These are phyloP conservation scores for Sebastes fasciatus DNA, from an alignment of 2,113 vertebrate genomes.

Conservation along the genomic window DNA sequence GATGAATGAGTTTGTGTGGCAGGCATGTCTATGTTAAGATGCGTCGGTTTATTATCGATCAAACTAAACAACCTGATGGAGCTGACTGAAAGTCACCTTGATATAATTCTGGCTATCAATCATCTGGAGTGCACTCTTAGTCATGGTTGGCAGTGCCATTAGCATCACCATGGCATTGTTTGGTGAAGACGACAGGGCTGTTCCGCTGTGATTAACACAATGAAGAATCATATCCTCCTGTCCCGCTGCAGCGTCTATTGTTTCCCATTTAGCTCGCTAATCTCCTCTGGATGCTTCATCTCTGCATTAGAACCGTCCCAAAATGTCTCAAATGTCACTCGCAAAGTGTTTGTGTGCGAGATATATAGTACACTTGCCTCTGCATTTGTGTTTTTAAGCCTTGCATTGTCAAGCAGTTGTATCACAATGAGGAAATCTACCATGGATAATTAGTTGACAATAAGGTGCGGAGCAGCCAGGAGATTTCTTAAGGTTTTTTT, in stretches of 20 bases:
- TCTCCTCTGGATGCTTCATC: conserved; percentile 72
- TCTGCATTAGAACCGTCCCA: conserved; percentile 62
- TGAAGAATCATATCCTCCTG: conserved; percentile 76
- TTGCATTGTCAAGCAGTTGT: conserved; percentile 63
- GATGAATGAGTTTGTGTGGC: conserved; percentile 75
- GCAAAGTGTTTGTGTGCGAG: conserved; percentile 57
- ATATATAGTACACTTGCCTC: conserved; percentile 38
- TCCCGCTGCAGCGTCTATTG: conserved; percentile 70
- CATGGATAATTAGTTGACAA: conserved; percentile 75
- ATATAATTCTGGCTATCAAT: conserved; percentile 85
- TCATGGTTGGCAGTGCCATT: conserved; percentile 84
- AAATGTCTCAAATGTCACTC: conserved; percentile 72
- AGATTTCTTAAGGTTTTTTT: conserved; percentile 63
- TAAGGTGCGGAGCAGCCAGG: conserved; percentile 65
- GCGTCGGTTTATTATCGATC: conserved; percentile 84
- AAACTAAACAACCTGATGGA: conserved; percentile 81
- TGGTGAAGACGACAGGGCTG: conserved; percentile 77
- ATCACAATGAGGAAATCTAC: conserved; percentile 79
- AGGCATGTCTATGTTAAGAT: conserved; percentile 71
- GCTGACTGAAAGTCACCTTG: conserved; percentile 86
- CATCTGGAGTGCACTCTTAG: conserved; percentile 75
- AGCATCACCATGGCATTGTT: conserved; percentile 82
- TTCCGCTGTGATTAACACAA: conserved; percentile 82
- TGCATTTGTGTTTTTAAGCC: conserved; percentile 67
- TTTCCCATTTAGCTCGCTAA: conserved; percentile 74